Evolutionary conservation across 2,888 invertebrate species (phyloP).

Genomic region (Therioaphis trifolii): DNA sequence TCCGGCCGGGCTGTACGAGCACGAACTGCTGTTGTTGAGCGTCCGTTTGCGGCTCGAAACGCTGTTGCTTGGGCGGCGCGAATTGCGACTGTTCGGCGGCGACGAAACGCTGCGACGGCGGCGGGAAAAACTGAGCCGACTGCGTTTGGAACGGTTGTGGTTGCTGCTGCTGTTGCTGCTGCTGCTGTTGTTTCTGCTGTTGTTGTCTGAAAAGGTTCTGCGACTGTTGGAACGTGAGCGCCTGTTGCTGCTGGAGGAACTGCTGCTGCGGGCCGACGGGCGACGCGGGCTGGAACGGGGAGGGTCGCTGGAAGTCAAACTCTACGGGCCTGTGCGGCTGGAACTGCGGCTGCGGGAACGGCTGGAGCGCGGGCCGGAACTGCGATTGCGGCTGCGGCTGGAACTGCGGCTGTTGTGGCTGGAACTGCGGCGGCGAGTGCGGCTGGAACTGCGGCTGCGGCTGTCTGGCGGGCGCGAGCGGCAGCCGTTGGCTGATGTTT

Average conservation of each 20-base stretch:
- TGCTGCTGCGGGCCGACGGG: slow-evolving; percentile 66
- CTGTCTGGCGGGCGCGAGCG: slow-evolving; percentile 63
- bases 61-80: slow-evolving; percentile 39
- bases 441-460: slow-evolving; percentile 64
- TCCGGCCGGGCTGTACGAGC: slow-evolving; percentile 64
- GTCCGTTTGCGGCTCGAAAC: slow-evolving; percentile 57
- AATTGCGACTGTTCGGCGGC: slow-evolving; percentile 6
- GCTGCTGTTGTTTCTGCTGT: slow-evolving; percentile 25
- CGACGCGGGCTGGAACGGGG: background rate
- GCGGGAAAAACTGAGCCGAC: slow-evolving; percentile 45
- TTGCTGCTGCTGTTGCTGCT: background rate
- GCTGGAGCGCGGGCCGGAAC: slow-evolving; percentile 44
- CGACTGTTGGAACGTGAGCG: slow-evolving; percentile 50
- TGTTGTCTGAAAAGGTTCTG: slow-evolving; percentile 56
- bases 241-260: slow-evolving; percentile 69
- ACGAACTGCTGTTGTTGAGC: slow-evolving; percentile 56
- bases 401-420: slow-evolving; percentile 67
- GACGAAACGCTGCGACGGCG: slow-evolving; percentile 28
- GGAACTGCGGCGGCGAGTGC: slow-evolving; percentile 69
- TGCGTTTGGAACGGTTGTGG: slow-evolving; percentile 19
- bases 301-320: slow-evolving; percentile 33
- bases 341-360: slow-evolving; percentile 58
- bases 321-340: slow-evolving; percentile 44
- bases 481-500: slow-evolving; percentile 78
- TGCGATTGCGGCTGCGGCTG: slow-evolving; percentile 61